Percentiles rank a stretch among this genome's conserved stretches.
Evolutionary conservation across 2,113 vertebrate species (phyloP).

Genomic region (Cacatua alba): DNA sequence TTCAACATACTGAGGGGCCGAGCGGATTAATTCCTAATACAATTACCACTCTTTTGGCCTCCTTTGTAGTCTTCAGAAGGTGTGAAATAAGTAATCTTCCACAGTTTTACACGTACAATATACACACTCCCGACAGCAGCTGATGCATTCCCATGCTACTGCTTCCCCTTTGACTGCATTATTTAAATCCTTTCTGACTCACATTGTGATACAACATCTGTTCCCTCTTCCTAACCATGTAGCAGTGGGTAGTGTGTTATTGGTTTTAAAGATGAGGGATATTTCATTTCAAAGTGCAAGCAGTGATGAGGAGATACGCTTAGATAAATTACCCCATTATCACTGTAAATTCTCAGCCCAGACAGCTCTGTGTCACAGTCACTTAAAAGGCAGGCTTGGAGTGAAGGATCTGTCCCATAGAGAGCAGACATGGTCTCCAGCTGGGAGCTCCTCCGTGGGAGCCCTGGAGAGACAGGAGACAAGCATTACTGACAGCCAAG

Average conservation of each 20-base stretch:
- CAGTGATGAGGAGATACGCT: not conserved
- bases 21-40: not conserved
- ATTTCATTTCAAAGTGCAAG: not conserved
- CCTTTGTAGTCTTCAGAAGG: not conserved
- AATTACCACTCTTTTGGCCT: not conserved
- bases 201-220: not conserved
- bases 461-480: not conserved
- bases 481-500: not conserved
- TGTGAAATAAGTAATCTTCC: not conserved
- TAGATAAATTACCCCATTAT: not conserved
- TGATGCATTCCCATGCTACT: not conserved
- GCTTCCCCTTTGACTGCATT: not conserved
- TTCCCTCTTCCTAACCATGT: not conserved
- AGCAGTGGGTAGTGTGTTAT: accelerated
- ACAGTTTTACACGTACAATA: not conserved
- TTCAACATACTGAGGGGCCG: accelerated
- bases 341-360: not conserved
- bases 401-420: not conserved
- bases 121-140: not conserved
- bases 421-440: not conserved
- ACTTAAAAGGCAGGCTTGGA: not conserved
- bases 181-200: not conserved
- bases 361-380: not conserved
- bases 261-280: not conserved
- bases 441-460: not conserved